These are phyloP conservation scores for Vanessa cardui DNA, from an alignment of 2,888 invertebrate genomes.

Conservation along the genomic window DNA sequence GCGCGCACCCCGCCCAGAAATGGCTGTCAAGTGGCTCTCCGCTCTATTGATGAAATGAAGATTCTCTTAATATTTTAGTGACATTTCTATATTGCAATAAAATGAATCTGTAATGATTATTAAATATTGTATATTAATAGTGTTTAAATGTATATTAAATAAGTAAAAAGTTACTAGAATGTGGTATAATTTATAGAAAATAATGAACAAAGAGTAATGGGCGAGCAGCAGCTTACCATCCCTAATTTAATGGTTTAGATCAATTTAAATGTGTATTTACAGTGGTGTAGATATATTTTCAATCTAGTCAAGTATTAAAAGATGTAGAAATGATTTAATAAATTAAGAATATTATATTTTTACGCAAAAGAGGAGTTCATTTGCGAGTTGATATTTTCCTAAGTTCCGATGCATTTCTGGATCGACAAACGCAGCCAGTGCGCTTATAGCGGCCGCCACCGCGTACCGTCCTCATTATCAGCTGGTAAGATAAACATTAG, in stretches of 20 bases:
- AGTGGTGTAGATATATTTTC: neutral
- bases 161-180: neutral
- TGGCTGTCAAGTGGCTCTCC: conserved; percentile 59
- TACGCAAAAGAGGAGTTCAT: conserved; percentile 9
- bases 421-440: conserved; percentile 92
- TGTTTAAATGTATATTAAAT: conserved; percentile 12
- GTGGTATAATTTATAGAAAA: conserved; percentile 8
- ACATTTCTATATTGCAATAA: conserved; percentile 9
- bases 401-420: conserved; percentile 91
- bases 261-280: conserved; percentile 1
- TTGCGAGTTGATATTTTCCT: conserved; percentile 37
- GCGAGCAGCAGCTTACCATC: neutral
- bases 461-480: conserved; percentile 86
- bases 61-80: conserved; percentile 13
- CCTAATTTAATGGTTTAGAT: neutral
- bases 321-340: conserved; percentile 18
- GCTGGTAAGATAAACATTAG: conserved; percentile 63
- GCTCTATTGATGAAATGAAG: conserved; percentile 16
- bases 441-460: conserved; percentile 88
- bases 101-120: conserved; percentile 9
- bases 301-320: conserved; percentile 1
- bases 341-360: conserved; percentile 11
- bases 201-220: neutral
- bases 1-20: conserved; percentile 64
- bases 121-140: conserved; percentile 4